phyloP scores from a whole-genome alignment of 2,797 vertebrate genomes.

The Xenentodon cancila region DNA sequence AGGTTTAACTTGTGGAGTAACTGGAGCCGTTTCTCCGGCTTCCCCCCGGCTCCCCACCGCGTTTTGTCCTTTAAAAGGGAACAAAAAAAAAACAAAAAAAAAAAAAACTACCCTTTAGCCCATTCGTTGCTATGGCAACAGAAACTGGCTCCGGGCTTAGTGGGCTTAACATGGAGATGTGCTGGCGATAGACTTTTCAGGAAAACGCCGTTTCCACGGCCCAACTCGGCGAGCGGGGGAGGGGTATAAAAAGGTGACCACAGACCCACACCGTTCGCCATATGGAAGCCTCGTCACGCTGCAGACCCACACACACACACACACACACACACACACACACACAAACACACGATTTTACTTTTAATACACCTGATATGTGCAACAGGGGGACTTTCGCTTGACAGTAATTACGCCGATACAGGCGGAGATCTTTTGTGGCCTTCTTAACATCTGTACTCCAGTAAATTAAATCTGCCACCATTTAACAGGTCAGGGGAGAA shows the following conservation, averaged over 20 bases:
- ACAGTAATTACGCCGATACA: too few relatives aligned
- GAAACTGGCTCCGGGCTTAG: constrained; percentile 51
- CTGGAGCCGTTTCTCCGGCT: constrained; percentile 48
- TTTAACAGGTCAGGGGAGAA: too few relatives aligned
- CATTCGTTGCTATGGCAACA: constrained; percentile 70
- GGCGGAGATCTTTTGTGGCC: too few relatives aligned
- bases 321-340: too few relatives aligned
- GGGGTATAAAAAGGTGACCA: neutral
- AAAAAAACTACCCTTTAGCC: constrained; percentile 64
- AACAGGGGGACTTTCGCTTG: too few relatives aligned
- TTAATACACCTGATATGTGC: too few relatives aligned
- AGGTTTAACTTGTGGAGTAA: constrained; percentile 59
- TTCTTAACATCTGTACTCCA: too few relatives aligned
- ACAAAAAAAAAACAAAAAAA: neutral
- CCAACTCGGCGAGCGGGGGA: constrained; percentile 7
- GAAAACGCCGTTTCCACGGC: constrained; percentile 35
- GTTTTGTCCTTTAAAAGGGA: constrained; percentile 50
- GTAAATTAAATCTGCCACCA: too few relatives aligned
- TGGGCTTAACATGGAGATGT: constrained; percentile 49
- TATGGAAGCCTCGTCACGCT: too few relatives aligned
- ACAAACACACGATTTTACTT: too few relatives aligned
- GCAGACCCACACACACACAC: too few relatives aligned
- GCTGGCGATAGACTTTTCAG: constrained; percentile 34
- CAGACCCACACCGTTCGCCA: constrained; percentile 20
- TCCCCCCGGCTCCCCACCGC: constrained; percentile 42